Evolutionary conservation across 2,113 vertebrate genomes (phyloP).

Genomic region (Channa maculata): DNA sequence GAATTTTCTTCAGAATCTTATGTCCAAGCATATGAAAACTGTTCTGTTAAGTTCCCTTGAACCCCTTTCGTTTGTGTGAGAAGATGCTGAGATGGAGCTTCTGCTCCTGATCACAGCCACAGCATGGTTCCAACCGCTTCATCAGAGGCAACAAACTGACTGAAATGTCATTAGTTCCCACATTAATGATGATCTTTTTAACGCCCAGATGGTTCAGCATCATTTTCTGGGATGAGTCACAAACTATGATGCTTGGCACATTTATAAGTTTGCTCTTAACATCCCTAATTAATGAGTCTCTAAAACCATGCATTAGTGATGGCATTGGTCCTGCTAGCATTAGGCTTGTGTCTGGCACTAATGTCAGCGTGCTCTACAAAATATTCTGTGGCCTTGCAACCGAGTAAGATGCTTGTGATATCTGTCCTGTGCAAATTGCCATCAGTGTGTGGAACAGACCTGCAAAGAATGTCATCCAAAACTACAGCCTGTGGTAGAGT

Average conservation of each 20-base stretch:
- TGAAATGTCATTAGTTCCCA: constrained; percentile 51
- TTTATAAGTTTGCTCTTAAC: constrained; percentile 41
- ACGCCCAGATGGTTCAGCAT: constrained; percentile 51
- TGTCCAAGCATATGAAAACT: constrained; percentile 10
- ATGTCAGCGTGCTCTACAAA: constrained; percentile 17
- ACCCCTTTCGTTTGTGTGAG: not conserved
- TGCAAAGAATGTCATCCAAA: not conserved
- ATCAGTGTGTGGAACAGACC: constrained; percentile 4
- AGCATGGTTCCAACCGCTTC: constrained; percentile 20
- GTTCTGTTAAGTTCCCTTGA: constrained; percentile 1
- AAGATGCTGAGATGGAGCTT: constrained; percentile 19
- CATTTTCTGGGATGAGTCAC: constrained; percentile 50
- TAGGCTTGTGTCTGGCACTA: constrained; percentile 20
- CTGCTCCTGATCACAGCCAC: constrained; percentile 22
- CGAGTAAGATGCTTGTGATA: constrained; percentile 11
- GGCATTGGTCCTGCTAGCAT: constrained; percentile 24
- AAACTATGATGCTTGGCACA: constrained; percentile 50
- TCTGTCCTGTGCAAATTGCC: constrained; percentile 15
- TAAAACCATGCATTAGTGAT: constrained; percentile 42
- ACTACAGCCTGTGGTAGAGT: not conserved
- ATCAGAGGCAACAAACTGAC: constrained; percentile 44
- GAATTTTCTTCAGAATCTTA: no score
- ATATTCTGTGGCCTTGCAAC: constrained; percentile 8
- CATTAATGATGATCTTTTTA: constrained; percentile 35
- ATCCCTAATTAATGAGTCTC: constrained; percentile 48